Conservation (phyloP, 2,888 invertebrate species). For the Eudasyphora cyanicolor region DNA sequence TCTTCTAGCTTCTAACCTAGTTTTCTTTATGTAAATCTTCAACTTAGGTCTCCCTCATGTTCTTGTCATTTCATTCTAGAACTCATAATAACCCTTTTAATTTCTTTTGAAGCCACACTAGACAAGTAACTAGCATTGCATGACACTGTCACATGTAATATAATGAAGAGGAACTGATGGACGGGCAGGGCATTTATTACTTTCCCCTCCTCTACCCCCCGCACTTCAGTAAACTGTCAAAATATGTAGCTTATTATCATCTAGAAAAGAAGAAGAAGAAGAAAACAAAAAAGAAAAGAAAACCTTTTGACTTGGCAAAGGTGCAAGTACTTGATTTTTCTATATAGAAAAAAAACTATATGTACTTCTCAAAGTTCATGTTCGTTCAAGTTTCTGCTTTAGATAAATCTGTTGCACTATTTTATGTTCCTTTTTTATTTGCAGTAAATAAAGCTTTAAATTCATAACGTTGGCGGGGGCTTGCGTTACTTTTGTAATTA, state of each 20-base stretch:
- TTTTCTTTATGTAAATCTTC: no score
- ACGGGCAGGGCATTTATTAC: background rate
- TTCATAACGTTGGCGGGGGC: slow-evolving; percentile 11
- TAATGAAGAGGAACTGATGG: background rate
- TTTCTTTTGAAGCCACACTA: slow-evolving; percentile 7
- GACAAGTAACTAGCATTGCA: background rate
- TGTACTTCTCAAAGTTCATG: slow-evolving; percentile 70
- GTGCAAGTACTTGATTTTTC: slow-evolving; percentile 50
- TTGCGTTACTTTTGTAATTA: slow-evolving; percentile 56
- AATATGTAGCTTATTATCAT: slow-evolving; percentile 34
- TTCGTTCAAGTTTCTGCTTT: slow-evolving; percentile 66
- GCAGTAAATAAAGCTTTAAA: background rate
- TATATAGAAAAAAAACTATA: slow-evolving; percentile 51
- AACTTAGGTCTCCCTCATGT: no score
- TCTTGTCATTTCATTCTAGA: background rate
- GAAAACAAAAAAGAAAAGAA: background rate
- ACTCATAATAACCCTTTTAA: background rate
- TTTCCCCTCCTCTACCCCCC: no score
- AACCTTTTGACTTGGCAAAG: slow-evolving; percentile 21
- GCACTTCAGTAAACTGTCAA: slow-evolving; percentile 64
- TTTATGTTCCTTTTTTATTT: slow-evolving; percentile 36
- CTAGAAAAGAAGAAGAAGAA: background rate
- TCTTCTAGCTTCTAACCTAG: no score
- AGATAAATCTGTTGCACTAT: slow-evolving; percentile 43
- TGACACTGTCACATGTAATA: slow-evolving; percentile 8